phyloP scores from a whole-genome alignment of 1,140 invertebrate genomes.

The Planococcus citri region DNA sequence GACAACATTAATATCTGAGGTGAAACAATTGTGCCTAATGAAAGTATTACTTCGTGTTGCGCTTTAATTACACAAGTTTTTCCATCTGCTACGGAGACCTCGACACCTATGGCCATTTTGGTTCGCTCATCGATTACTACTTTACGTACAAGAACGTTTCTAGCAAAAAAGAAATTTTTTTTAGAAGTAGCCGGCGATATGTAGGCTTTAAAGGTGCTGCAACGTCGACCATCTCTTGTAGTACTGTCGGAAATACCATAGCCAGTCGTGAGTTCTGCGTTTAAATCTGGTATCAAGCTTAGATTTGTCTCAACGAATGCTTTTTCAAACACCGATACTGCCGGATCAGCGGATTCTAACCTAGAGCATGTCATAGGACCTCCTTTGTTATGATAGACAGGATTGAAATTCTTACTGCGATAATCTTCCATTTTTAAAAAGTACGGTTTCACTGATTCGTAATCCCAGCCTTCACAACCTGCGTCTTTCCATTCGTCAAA shows the following conservation, averaged over 20 bases:
- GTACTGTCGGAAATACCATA: slow-evolving; percentile 44
- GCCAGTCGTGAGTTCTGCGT: slow-evolving; percentile 39
- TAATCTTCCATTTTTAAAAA: slow-evolving; percentile 67
- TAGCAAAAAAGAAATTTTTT: slow-evolving; percentile 44
- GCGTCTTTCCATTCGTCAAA: slow-evolving; percentile 43
- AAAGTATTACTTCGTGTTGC: slow-evolving; percentile 54
- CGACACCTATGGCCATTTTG: not conserved
- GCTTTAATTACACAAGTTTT: not conserved
- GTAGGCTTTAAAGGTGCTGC: slow-evolving; percentile 46
- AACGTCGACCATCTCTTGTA: slow-evolving; percentile 46
- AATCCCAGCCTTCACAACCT: slow-evolving; percentile 40
- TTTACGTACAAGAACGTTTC: not conserved
- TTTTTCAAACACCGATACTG: slow-evolving; percentile 38
- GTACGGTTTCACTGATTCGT: slow-evolving; percentile 54
- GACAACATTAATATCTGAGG: slow-evolving; percentile 46
- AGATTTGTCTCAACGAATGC: slow-evolving; percentile 42
- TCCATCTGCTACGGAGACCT: not conserved
- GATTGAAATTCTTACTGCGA: slow-evolving; percentile 33
- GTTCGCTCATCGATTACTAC: not conserved
- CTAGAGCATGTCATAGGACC: slow-evolving; percentile 55
- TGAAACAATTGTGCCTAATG: slow-evolving; percentile 54
- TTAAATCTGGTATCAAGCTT: slow-evolving; percentile 40
- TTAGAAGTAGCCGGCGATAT: slow-evolving; percentile 41
- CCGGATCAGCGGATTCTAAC: slow-evolving; percentile 43
- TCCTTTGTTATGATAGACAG: slow-evolving; percentile 46